These are phyloP conservation scores for Camponotus floridanus DNA, from an alignment of 1,140 invertebrate species.

Conservation along the genomic window DNA sequence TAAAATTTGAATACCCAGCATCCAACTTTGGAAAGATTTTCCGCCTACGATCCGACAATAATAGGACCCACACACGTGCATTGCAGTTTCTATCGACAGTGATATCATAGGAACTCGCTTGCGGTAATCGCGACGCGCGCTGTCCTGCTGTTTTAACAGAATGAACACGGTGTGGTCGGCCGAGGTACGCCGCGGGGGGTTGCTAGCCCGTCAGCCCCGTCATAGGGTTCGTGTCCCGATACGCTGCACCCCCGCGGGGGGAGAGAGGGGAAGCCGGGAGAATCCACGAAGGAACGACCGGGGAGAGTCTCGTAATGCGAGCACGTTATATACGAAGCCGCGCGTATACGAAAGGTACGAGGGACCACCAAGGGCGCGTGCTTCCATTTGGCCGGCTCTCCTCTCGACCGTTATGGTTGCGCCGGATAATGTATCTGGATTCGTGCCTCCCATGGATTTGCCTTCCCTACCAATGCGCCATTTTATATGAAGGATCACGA, in stretches of 20 bases:
- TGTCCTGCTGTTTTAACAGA: slow-evolving; percentile 63
- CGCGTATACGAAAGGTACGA: slow-evolving; percentile 31
- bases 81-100: not conserved
- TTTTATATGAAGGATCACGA: slow-evolving; percentile 34
- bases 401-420: slow-evolving; percentile 49
- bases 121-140: slow-evolving; percentile 48
- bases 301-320: slow-evolving; percentile 40
- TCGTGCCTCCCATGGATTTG: slow-evolving; percentile 50
- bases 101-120: slow-evolving; percentile 32
- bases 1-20: not conserved
- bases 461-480: not conserved
- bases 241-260: slow-evolving; percentile 20
- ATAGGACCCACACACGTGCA: not conserved
- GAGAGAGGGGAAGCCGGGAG: slow-evolving; percentile 20
- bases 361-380: slow-evolving; percentile 55
- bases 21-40: not conserved
- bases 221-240: slow-evolving; percentile 29
- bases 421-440: slow-evolving; percentile 63
- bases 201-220: slow-evolving; percentile 34
- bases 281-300: slow-evolving; percentile 27
- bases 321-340: slow-evolving; percentile 39
- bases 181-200: slow-evolving; percentile 32
- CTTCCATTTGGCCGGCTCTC: slow-evolving; percentile 52
- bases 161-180: slow-evolving; percentile 39
- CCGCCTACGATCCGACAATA: not conserved